Percentiles rank a stretch among this genome's conserved stretches.
These are phyloP conservation scores for Spisula solida DNA, from an alignment of 2,888 invertebrate genomes.

Conservation along the genomic window DNA sequence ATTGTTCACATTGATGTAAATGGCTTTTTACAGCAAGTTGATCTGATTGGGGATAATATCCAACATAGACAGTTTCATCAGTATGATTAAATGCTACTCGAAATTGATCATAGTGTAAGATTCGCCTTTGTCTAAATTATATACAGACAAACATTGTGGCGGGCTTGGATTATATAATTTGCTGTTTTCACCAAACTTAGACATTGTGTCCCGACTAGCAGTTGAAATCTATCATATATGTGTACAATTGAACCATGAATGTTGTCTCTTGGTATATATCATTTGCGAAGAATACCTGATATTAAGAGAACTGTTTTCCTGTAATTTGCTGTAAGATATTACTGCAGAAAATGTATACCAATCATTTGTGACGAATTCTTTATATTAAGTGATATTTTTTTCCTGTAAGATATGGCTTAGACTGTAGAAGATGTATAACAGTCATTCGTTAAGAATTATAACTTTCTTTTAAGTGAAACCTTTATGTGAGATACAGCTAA, in stretches of 20 bases:
- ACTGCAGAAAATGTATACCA: no score
- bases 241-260: no score
- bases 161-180: conserved; percentile 13
- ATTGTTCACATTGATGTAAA: conserved; percentile 25
- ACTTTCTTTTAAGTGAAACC: no score
- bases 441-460: no score
- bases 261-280: background rate
- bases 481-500: no score
- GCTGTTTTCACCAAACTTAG: background rate
- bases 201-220: background rate
- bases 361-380: no score
- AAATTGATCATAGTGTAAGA: background rate
- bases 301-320: background rate
- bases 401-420: no score
- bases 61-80: conserved; percentile 14
- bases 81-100: conserved; percentile 6
- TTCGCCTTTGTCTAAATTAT: conserved; percentile 14
- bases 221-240: background rate
- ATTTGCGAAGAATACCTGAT: background rate
- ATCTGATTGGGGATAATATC: conserved; percentile 24
- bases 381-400: no score
- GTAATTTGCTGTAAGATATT: no score
- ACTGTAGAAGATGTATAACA: no score
- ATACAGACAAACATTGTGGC: conserved; percentile 3
- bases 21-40: conserved; percentile 11